These are phyloP conservation scores for Arge pagana DNA, from an alignment of 2,888 invertebrate genomes.

Conservation along the genomic window DNA sequence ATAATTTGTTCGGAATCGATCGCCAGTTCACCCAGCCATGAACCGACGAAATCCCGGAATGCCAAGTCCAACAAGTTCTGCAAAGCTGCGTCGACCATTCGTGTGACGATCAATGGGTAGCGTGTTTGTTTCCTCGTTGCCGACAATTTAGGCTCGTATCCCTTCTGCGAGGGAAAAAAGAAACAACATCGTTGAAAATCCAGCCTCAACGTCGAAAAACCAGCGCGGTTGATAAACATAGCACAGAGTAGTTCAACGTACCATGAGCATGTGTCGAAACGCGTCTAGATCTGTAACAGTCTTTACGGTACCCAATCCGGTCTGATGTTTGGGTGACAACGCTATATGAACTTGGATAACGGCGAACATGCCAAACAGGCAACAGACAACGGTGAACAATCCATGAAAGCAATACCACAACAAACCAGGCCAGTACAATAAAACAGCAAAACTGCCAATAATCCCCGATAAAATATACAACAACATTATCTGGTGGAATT, in stretches of 20 bases:
- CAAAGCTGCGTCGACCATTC: slow-evolving; percentile 81
- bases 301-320: slow-evolving; percentile 65
- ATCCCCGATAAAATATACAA: slow-evolving; percentile 10
- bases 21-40: slow-evolving; percentile 75
- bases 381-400: slow-evolving; percentile 47
- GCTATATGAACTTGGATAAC: slow-evolving; percentile 68
- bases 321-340: slow-evolving; percentile 69
- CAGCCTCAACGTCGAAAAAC: neutral
- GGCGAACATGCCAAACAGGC: slow-evolving; percentile 55
- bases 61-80: slow-evolving; percentile 82
- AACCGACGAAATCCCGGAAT: slow-evolving; percentile 77
- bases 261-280: slow-evolving; percentile 67
- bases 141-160: slow-evolving; percentile 46
- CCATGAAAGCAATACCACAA: slow-evolving; percentile 44
- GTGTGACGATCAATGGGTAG: slow-evolving; percentile 79
- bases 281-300: slow-evolving; percentile 66
- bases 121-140: slow-evolving; percentile 61
- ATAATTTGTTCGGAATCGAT: slow-evolving; percentile 69
- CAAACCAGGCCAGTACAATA: slow-evolving; percentile 41
- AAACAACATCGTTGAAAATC: neutral
- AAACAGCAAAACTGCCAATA: slow-evolving; percentile 28
- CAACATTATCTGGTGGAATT: slow-evolving; percentile 12
- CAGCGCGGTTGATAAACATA: neutral
- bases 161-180: slow-evolving; percentile 42
- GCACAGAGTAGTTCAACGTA: slow-evolving; percentile 43